Base-by-base conservation (phyloP, 2,113 vertebrate species). In the Sturnira hondurensis region DNA sequence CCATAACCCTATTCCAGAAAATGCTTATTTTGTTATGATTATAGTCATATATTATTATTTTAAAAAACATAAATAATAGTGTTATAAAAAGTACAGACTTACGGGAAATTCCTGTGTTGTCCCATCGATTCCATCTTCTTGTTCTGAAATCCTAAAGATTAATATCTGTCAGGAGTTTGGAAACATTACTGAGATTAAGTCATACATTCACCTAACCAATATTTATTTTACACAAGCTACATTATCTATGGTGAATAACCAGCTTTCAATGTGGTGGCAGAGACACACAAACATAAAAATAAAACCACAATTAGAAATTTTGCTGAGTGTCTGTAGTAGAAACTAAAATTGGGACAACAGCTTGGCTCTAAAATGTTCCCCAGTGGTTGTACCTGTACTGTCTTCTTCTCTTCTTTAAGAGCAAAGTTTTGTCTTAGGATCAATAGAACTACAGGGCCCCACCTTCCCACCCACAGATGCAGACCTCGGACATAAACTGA, bases 351-450 rank as follows among this genome's bases (percentile, higher is more conserved):
- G 2, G 15, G 22, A 54, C 0, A 13, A 47, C 3, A 24, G 68
- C 12, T 24, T 1, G 1, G 28, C 20, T 74, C 67, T 13, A 7
- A 22, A 26, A 47, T 24, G 4, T 4, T 15, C 52, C 10, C 36
- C 36, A 5, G 2, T 8, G 26, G 31, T 1, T 16, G 12, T 0
- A 10, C 11, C 63, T 36, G 9, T 3, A 5, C 24, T 20, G 2
- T 10, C 19, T 52, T 24, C 36, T 16, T n/a, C 33, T 20, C 41
- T 74, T 41, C 77, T 70, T 11, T 16, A 67, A 33, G 8, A 12
- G 1, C 4, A 17, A 12, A 22, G 38, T 47, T 76, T 24, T 45
- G 56, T 43, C n/a, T 9, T 2, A 16, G 1, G 19, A 6, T 47
- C 50, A 38, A n/a, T 3, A 6, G 2, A 31, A 43, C 16, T 9